Evolutionary conservation across 2,113 vertebrate species (phyloP).

Genomic region (Amphiprion percula): DNA sequence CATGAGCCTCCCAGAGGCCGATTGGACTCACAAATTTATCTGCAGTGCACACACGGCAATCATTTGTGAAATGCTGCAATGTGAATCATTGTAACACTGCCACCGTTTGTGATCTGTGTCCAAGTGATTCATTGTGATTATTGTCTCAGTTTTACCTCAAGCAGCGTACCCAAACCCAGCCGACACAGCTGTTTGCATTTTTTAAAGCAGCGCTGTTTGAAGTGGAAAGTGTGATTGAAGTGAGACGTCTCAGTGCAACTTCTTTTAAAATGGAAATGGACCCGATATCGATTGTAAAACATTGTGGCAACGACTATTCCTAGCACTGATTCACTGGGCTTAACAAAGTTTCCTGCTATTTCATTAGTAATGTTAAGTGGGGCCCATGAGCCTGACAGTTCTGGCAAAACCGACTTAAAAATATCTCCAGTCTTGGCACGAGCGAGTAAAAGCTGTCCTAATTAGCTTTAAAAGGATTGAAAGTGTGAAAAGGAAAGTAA

Average conservation of each 20-base stretch:
- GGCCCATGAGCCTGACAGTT: conserved; percentile 13
- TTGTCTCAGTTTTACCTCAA: not conserved
- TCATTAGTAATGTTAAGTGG: not conserved
- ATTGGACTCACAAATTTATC: not conserved
- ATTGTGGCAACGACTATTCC: not conserved
- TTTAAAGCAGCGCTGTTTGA: not conserved
- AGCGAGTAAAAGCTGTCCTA: conserved; percentile 10
- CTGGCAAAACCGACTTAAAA: conserved; percentile 11
- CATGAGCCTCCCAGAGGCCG: not conserved
- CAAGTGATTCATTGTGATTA: not conserved
- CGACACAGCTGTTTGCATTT: not conserved
- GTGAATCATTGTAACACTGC: not conserved
- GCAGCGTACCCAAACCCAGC: not conserved
- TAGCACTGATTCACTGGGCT: not conserved
- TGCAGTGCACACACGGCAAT: not conserved
- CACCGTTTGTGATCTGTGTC: not conserved
- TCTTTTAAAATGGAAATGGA: not conserved
- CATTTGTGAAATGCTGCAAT: not conserved
- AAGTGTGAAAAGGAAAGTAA: not conserved
- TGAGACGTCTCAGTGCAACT: not conserved
- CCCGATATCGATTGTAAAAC: conserved; percentile 1
- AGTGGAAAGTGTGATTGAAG: not conserved
- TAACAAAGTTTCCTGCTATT: conserved; percentile 26
- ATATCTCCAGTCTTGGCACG: conserved; percentile 29
- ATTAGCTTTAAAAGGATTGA: conserved; percentile 25